phyloP scores from a whole-genome alignment of 2,888 invertebrate species.

The Acheta domesticus region DNA sequence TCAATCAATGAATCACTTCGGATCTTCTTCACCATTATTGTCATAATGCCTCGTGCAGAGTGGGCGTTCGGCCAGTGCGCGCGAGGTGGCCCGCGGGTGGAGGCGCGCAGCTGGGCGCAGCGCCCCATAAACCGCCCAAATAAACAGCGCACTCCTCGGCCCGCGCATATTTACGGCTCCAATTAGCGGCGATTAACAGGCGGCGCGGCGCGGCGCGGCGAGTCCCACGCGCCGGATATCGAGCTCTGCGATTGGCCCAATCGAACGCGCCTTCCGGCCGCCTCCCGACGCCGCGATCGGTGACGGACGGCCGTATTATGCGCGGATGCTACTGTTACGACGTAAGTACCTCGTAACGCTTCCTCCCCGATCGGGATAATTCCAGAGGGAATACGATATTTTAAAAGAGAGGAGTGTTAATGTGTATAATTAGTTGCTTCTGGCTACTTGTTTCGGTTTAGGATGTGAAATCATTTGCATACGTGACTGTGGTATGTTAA shows the following conservation, averaged over 20 bases:
- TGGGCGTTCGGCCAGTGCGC: background rate
- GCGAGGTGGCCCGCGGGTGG: background rate
- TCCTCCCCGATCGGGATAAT: background rate
- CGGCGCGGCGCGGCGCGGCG: background rate
- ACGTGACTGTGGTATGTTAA: too few species aligned
- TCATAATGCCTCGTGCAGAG: too few species aligned
- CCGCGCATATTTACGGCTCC: background rate
- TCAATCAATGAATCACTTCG: too few species aligned
- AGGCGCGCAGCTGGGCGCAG: background rate
- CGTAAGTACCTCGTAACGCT: background rate
- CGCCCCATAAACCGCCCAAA: background rate
- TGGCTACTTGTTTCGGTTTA: background rate
- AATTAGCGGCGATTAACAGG: constrained; percentile 5
- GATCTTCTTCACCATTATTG: too few species aligned
- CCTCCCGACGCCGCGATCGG: too few species aligned
- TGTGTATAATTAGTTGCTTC: background rate
- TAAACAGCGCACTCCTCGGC: background rate
- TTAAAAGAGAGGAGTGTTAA: background rate
- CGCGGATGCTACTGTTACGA: too few species aligned
- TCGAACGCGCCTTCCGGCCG: too few species aligned
- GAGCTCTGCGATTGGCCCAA: background rate
- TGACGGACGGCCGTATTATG: too few species aligned
- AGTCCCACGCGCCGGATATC: background rate
- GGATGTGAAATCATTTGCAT: background rate
- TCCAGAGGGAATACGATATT: background rate